These are phyloP conservation scores for Diaprepes abbreviatus DNA, from an alignment of 2,888 invertebrate genomes.

Conservation along the genomic window DNA sequence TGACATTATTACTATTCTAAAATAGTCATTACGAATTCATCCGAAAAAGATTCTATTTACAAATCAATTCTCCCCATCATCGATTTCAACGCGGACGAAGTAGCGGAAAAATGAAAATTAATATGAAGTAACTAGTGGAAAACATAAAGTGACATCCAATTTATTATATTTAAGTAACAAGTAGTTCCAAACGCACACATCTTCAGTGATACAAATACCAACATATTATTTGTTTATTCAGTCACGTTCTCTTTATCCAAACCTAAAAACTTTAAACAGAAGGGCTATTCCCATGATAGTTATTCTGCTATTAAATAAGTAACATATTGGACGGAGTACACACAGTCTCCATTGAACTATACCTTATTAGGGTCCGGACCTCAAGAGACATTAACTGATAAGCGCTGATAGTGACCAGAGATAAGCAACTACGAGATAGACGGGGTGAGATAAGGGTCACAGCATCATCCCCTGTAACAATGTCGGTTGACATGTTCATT, in stretches of 20 bases:
- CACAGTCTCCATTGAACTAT: slow-evolving; percentile 51
- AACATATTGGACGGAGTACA: slow-evolving; percentile 40
- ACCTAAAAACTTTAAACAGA: slow-evolving; percentile 19
- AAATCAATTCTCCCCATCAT: no score
- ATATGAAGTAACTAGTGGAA: no score
- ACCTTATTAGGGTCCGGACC: slow-evolving; percentile 53
- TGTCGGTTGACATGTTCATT: slow-evolving; percentile 64
- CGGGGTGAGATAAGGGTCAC: slow-evolving; percentile 55
- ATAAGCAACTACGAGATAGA: slow-evolving; percentile 57
- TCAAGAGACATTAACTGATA: slow-evolving; percentile 60
- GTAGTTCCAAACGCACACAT: no score
- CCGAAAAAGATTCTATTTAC: no score
- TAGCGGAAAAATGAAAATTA: no score
- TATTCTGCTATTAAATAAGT: slow-evolving; percentile 38
- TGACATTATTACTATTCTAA: no score
- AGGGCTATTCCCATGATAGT: slow-evolving; percentile 24
- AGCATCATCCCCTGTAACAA: slow-evolving; percentile 44
- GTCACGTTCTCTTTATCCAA: not conserved
- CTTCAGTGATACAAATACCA: no score
- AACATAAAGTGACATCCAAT: no score
- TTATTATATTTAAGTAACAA: no score
- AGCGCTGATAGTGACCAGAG: slow-evolving; percentile 57
- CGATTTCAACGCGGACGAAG: no score
- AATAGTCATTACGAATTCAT: no score
- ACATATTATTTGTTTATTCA: no score